phyloP scores from a whole-genome alignment of 1,140 invertebrate species.

The Dinoponera quadriceps region DNA sequence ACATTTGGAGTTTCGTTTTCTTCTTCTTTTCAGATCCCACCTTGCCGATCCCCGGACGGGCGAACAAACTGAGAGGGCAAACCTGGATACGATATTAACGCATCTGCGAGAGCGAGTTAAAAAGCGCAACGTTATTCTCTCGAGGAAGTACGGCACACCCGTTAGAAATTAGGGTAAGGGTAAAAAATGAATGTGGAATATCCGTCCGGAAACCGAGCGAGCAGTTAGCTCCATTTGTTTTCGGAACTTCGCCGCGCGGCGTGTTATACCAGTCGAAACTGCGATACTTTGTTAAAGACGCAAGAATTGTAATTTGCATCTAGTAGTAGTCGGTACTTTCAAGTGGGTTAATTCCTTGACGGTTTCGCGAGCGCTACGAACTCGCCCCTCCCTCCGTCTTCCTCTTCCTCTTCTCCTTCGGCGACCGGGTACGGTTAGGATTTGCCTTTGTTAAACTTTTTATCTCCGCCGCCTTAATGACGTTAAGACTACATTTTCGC shows the following conservation, averaged over 20 bases:
- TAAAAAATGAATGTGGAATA: conserved; percentile 23
- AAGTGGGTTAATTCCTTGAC: conserved; percentile 67
- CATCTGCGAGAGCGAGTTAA: background rate
- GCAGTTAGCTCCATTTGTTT: conserved; percentile 18
- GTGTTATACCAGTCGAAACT: conserved; percentile 28
- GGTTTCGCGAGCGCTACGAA: conserved; percentile 36
- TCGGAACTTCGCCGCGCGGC: conserved; percentile 1
- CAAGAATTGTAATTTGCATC: conserved; percentile 57
- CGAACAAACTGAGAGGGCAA: no score
- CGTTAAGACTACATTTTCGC: conserved; percentile 37
- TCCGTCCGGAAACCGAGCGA: background rate
- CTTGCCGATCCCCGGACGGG: no score
- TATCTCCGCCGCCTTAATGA: conserved; percentile 41
- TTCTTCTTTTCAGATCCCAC: no score
- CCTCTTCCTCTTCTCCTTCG: background rate
- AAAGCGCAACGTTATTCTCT: conserved; percentile 28
- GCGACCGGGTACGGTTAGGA: background rate
- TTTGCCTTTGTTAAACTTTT: conserved; percentile 59
- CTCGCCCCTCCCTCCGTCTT: conserved; percentile 3
- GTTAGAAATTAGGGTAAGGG: conserved; percentile 2
- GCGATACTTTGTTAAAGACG: conserved; percentile 51
- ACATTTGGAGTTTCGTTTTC: no score
- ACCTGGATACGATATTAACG: background rate
- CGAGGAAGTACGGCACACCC: conserved; percentile 12
- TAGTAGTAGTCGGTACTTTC: conserved; percentile 54